These are phyloP conservation scores for Nylanderia fulva DNA, from an alignment of 1,140 invertebrate genomes.

Conservation along the genomic window DNA sequence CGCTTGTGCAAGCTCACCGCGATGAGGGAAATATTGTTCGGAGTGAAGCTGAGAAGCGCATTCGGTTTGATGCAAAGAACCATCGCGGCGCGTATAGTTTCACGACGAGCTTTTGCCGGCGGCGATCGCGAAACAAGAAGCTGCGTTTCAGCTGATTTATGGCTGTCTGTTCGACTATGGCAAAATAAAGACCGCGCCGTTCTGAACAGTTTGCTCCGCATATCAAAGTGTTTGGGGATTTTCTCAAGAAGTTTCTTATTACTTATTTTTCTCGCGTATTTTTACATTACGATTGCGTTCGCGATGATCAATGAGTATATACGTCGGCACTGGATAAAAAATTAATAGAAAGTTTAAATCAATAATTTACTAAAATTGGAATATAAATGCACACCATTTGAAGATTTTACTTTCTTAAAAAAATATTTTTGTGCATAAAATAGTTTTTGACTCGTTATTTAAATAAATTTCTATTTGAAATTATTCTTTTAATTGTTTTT, in stretches of 20 bases:
- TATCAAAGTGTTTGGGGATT: neutral
- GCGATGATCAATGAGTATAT: neutral
- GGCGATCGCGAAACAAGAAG: slow-evolving; percentile 44
- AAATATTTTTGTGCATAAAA: no score
- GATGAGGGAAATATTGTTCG: slow-evolving; percentile 15
- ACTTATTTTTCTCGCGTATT: neutral
- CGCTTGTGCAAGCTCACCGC: slow-evolving; percentile 1
- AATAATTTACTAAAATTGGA: neutral
- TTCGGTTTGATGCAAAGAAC: slow-evolving; percentile 46
- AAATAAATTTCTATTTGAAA: no score
- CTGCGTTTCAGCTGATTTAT: slow-evolving; percentile 25
- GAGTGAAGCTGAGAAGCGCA: slow-evolving; percentile 29
- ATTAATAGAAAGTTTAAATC: neutral
- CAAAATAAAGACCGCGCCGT: neutral
- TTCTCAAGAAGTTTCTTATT: neutral
- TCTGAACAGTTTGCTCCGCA: neutral
- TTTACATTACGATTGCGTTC: neutral
- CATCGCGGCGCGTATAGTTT: slow-evolving; percentile 23
- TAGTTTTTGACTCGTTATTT: no score
- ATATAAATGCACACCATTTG: neutral
- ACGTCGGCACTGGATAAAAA: neutral
- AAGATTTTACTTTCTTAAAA: neutral
- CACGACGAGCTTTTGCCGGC: slow-evolving; percentile 28
- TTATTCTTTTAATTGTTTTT: no score
- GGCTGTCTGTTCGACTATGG: neutral